These are phyloP conservation scores for Vulpes vulpes DNA, from an alignment of 2,113 vertebrate species.

Conservation along the genomic window DNA sequence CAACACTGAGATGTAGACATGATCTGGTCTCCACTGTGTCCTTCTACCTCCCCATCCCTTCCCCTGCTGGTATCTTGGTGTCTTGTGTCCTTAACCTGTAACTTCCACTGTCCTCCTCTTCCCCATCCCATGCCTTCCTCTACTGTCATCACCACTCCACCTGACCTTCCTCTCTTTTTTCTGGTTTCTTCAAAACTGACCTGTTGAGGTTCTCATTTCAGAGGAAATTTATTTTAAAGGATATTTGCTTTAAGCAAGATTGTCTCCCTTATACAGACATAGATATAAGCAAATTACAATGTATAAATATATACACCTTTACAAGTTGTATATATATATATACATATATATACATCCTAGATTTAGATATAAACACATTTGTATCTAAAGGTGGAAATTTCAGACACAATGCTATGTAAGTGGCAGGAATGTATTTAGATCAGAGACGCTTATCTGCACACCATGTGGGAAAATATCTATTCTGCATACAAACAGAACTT, in stretches of 20 bases:
- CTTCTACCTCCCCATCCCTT: background rate
- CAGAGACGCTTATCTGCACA: background rate
- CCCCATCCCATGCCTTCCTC: background rate
- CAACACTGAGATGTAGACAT: background rate
- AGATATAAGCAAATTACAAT: background rate
- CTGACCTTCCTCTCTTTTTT: background rate
- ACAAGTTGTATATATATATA: no score
- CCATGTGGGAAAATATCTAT: background rate
- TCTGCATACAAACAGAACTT: background rate
- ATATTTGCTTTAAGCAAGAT: background rate
- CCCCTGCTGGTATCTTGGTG: background rate
- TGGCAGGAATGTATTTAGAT: background rate
- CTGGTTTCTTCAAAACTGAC: background rate
- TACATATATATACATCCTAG: background rate
- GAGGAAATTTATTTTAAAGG: background rate
- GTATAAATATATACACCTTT: background rate
- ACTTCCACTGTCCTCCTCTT: accelerated
- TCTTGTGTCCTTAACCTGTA: background rate
- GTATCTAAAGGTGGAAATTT: background rate
- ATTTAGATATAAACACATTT: background rate
- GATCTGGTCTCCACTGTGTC: background rate
- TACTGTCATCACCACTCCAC: background rate
- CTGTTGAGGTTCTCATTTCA: background rate
- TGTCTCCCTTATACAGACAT: background rate
- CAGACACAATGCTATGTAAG: background rate